Percentiles rank a stretch among this genome's conserved stretches.
These are phyloP conservation scores for Drosophila hamatofila DNA, from an alignment of 2,888 invertebrate genomes.

Conservation along the genomic window DNA sequence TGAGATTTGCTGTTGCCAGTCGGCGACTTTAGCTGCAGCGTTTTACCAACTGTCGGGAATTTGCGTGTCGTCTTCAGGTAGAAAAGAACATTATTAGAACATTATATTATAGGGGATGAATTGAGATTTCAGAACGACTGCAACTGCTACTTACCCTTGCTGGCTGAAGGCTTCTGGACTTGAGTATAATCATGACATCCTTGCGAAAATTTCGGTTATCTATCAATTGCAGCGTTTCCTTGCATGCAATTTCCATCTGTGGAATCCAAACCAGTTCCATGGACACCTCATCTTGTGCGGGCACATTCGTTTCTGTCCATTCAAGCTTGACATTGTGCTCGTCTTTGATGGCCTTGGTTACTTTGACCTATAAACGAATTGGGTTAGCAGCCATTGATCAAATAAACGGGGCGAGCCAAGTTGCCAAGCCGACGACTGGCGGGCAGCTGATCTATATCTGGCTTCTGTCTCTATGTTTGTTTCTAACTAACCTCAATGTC, in stretches of 20 bases:
- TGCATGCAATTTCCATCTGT: conserved; percentile 86
- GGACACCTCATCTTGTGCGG: conserved; percentile 86
- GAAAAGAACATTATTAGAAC: no score
- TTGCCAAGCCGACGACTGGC: conserved; percentile 51
- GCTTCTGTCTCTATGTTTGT: neutral
- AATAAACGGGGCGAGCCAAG: conserved; percentile 45
- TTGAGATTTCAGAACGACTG: neutral
- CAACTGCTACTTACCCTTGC: conserved; percentile 67
- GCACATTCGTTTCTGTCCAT: conserved; percentile 86
- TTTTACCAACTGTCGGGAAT: conserved; percentile 82
- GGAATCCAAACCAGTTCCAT: conserved; percentile 90
- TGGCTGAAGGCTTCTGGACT: conserved; percentile 85
- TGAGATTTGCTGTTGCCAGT: conserved; percentile 80
- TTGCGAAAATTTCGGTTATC: conserved; percentile 89
- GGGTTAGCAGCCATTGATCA: conserved; percentile 56
- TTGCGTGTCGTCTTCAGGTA: conserved; percentile 78
- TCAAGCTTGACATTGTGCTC: conserved; percentile 87
- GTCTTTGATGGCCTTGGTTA: conserved; percentile 86
- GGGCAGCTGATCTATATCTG: conserved; percentile 37
- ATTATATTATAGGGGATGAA: conserved; percentile 30
- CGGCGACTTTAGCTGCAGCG: conserved; percentile 83
- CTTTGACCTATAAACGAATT: conserved; percentile 84
- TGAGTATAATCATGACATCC: conserved; percentile 89
- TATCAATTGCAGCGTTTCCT: conserved; percentile 88
- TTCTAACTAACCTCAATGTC: conserved; percentile 84